Conservation (phyloP, 2,797 vertebrate species). For the Syngnathus acus region DNA sequence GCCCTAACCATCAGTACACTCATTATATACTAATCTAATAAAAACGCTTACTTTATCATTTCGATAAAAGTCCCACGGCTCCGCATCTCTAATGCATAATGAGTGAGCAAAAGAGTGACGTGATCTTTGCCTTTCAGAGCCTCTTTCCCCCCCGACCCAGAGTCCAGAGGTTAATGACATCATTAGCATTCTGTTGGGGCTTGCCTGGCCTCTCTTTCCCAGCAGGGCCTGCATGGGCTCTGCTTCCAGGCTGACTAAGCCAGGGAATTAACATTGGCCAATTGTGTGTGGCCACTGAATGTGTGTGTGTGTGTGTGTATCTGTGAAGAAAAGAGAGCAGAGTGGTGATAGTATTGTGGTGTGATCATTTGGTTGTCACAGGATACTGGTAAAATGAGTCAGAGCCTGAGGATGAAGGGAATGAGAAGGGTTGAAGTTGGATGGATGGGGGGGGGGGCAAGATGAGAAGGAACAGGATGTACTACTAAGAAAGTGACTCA, state of each 20-base stretch:
- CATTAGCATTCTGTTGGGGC: slow-evolving; percentile 73
- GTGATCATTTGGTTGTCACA: slow-evolving; percentile 57
- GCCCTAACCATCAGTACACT: not conserved
- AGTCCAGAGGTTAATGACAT: slow-evolving; percentile 72
- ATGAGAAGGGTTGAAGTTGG: slow-evolving; percentile 16
- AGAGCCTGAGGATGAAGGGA: slow-evolving; percentile 46
- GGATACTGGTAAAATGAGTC: slow-evolving; percentile 68
- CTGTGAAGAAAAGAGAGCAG: not conserved
- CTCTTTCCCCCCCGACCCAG: slow-evolving; percentile 46
- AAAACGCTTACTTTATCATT: slow-evolving; percentile 27
- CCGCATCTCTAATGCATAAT: slow-evolving; percentile 44
- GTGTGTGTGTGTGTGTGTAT: not conserved
- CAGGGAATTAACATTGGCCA: slow-evolving; percentile 42
- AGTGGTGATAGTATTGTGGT: slow-evolving; percentile 6
- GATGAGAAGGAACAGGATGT: slow-evolving; percentile 15
- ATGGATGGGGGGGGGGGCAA: slow-evolving; percentile 13
- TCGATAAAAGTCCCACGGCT: slow-evolving; percentile 15
- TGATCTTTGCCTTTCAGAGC: slow-evolving; percentile 57
- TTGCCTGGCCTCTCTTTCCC: slow-evolving; percentile 59
- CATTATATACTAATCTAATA: slow-evolving; percentile 24
- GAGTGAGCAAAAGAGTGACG: slow-evolving; percentile 51
- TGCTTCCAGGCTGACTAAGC: slow-evolving; percentile 57
- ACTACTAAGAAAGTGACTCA: slow-evolving; percentile 33
- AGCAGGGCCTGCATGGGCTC: slow-evolving; percentile 55
- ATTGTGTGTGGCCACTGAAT: slow-evolving; percentile 17